Base-by-base conservation (phyloP, 2,888 invertebrate genomes). In the Ochropacha duplaris region DNA sequence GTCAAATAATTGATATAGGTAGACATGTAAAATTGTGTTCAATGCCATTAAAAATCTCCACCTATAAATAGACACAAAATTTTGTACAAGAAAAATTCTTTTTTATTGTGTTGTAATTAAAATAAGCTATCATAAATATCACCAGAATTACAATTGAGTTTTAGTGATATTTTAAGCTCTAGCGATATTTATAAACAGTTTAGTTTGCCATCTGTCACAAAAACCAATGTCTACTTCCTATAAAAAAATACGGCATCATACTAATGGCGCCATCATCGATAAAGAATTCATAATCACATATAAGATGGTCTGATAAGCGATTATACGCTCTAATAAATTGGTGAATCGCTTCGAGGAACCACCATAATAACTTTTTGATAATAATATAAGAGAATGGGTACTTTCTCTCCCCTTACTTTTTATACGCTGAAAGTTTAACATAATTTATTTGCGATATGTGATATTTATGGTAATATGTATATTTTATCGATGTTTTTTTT, bases 321-420 rank as follows among this genome's bases (percentile, higher is more conserved):
- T 44, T 44, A 5, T 44, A 11, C 22, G 31, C 22, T 31, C 19
- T 58, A 56, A 79, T 78, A 78, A 74, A 81, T 79, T 71, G 71
- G 52, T 56, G 57, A 56, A 65, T 69, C 65, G 68, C 67, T 62
- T 66, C 63, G 62, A 64, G 63, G 61, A n/a, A 36, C 36, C 36
- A 66, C 60, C 62, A 79, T 81, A 78, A 82, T 79, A 81, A 83
- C 77, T 76, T 79, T 82, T 80, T 79, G 78, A 80, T 83, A 84
- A 83, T 84, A 79, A 83, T 78, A 70, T 75, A 81, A 70, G 62
- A 67, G 59, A 31, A 31, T 14, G 61, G 66, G 63, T 56, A 70
- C 72, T 76, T 79, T 76, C 78, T 63, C 31, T 58, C 58, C 61
- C 63, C 62, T 60, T 66, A 63, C 59, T 62, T 71, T 65, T 61